Percentiles rank a stretch among this genome's conserved stretches.
Evolutionary conservation across 2,797 vertebrate species (phyloP).

Genomic region (Syngnathus rostellatus): DNA sequence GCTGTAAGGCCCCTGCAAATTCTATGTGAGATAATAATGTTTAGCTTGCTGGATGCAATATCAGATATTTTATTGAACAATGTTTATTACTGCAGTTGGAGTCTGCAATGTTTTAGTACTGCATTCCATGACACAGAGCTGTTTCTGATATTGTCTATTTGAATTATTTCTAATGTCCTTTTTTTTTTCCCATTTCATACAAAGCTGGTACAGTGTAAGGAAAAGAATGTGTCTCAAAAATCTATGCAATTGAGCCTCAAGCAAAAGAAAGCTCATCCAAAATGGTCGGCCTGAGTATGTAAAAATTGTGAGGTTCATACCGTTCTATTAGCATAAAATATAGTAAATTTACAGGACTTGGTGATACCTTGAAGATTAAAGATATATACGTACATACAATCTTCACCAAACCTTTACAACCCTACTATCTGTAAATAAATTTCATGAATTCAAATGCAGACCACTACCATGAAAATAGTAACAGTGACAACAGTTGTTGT

Average conservation of each 20-base stretch:
- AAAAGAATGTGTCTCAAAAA: background rate
- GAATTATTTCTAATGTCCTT: background rate
- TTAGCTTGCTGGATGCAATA: background rate
- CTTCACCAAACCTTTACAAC: too few relatives aligned
- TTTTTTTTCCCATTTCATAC: background rate
- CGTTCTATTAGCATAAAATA: background rate
- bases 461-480: too few relatives aligned
- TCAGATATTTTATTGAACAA: background rate
- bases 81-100: background rate
- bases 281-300: background rate
- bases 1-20: background rate
- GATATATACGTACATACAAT: too few relatives aligned
- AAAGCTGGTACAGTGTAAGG: background rate
- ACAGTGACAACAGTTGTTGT: too few relatives aligned
- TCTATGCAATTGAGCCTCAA: background rate
- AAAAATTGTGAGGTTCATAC: background rate
- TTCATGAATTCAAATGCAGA: background rate
- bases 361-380: too few relatives aligned
- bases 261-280: background rate
- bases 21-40: background rate
- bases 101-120: background rate
- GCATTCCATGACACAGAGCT: background rate
- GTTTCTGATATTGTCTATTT: background rate
- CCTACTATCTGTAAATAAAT: background rate
- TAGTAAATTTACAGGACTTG: background rate